Conservation (phyloP, 1,140 invertebrate species). For the Caligus rogercresseyi region DNA sequence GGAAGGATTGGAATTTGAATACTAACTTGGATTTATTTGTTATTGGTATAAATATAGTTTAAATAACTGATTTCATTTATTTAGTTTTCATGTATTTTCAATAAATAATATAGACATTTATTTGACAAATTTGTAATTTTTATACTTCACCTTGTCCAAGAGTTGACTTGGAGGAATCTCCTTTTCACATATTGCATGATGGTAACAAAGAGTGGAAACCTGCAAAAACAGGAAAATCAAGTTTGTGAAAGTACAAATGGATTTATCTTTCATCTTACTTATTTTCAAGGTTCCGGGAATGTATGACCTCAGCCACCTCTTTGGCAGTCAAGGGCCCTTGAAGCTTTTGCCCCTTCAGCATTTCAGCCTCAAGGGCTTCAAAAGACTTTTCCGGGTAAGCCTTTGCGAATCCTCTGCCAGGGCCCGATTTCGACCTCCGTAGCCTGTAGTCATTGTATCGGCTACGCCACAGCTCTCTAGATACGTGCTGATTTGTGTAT, state of each 20-base stretch:
- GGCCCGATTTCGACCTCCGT: conserved; percentile 85
- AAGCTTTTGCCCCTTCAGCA: conserved; percentile 93
- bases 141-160: background rate
- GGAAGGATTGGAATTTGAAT: background rate
- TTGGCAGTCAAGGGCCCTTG: conserved; percentile 28
- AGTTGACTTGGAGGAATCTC: background rate
- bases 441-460: conserved; percentile 96
- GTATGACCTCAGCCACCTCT: background rate
- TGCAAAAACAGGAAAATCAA: background rate
- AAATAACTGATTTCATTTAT: no score
- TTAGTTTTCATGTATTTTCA: no score
- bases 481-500: conserved; percentile 48
- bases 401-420: conserved; percentile 89
- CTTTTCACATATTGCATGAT: background rate
- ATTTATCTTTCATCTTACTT: background rate
- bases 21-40: no score
- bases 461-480: conserved; percentile 98
- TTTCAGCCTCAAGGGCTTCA: conserved; percentile 72
- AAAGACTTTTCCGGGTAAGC: conserved; percentile 61
- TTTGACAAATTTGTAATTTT: background rate
- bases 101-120: background rate
- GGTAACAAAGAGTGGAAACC: conserved; percentile 1
- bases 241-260: background rate
- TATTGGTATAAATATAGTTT: no score
- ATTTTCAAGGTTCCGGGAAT: background rate